Percentiles rank a stretch among this genome's conserved stretches.
Evolutionary conservation across 2,888 invertebrate genomes (phyloP).

Genomic region (Hirudinaria manillensis): DNA sequence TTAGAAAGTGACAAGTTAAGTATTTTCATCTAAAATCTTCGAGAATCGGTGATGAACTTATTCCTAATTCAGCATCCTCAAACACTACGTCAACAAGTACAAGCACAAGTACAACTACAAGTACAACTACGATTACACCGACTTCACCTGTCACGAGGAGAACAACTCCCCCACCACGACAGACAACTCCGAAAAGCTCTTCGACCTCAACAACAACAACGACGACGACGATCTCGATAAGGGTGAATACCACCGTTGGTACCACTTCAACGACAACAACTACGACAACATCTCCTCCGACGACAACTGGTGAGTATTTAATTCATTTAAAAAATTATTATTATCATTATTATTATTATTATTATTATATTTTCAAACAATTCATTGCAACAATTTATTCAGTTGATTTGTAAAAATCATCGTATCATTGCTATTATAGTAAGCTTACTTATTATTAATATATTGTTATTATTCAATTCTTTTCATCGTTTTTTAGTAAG

Average conservation of each 20-base stretch:
- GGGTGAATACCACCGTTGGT: background rate
- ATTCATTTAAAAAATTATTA: background rate
- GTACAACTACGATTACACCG: conserved; percentile 18
- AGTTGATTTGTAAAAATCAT: no score
- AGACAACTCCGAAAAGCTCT: conserved; percentile 10
- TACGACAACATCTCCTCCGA: background rate
- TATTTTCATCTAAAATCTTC: background rate
- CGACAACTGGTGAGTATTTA: conserved; percentile 3
- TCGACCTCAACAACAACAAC: conserved; percentile 12
- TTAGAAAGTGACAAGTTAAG: background rate
- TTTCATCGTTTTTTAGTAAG: no score
- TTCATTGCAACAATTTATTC: background rate
- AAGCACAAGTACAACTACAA: conserved; percentile 1
- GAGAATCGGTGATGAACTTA: background rate
- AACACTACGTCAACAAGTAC: conserved; percentile 21
- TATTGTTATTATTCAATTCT: no score
- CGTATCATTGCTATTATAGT: no score
- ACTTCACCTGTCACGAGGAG: background rate
- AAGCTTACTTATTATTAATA: no score
- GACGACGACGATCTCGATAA: conserved; percentile 3
- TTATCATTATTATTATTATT: background rate
- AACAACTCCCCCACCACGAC: background rate
- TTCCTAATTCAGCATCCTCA: background rate
- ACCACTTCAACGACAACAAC: conserved; percentile 11
- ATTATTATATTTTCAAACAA: background rate